A percentile compares a stretch with the other conserved stretches of the same genome.
These are phyloP conservation scores for Phrynocephalus forsythii DNA, from an alignment of 2,797 vertebrate species.

Conservation along the genomic window DNA sequence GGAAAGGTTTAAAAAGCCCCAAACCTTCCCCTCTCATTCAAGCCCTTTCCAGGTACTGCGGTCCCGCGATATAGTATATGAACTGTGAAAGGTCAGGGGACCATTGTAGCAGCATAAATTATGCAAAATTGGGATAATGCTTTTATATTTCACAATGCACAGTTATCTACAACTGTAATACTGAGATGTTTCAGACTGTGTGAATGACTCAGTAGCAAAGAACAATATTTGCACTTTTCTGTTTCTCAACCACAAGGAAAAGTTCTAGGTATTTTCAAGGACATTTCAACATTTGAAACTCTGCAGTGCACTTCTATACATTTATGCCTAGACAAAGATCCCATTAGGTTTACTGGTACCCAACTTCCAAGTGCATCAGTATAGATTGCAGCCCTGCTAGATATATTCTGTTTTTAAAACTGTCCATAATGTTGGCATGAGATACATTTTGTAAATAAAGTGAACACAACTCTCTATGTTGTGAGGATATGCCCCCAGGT, in stretches of 20 bases:
- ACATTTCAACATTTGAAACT: background rate
- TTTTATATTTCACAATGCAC: background rate
- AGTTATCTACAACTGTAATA: slow-evolving; percentile 32
- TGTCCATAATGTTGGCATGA: background rate
- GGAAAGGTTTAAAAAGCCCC: no score
- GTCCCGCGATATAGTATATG: no score
- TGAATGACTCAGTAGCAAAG: slow-evolving; percentile 46
- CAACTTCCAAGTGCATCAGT: background rate
- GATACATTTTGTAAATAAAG: background rate
- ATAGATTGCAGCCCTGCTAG: background rate
- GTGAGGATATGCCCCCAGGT: background rate
- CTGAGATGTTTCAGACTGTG: slow-evolving; percentile 56
- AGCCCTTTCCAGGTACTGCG: no score
- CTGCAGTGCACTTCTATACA: background rate
- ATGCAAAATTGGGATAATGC: background rate
- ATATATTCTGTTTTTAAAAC: background rate
- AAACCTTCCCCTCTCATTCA: no score
- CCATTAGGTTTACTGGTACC: background rate
- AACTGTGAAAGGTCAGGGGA: no score
- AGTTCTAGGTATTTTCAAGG: slow-evolving; percentile 2
- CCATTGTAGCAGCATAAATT: background rate
- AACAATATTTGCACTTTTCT: slow-evolving; percentile 41
- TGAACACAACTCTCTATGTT: background rate
- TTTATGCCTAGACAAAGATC: background rate
- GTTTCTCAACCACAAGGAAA: slow-evolving; percentile 55